phyloP scores from a whole-genome alignment of 2,888 invertebrate species.

The Polyommatus iphigenia region DNA sequence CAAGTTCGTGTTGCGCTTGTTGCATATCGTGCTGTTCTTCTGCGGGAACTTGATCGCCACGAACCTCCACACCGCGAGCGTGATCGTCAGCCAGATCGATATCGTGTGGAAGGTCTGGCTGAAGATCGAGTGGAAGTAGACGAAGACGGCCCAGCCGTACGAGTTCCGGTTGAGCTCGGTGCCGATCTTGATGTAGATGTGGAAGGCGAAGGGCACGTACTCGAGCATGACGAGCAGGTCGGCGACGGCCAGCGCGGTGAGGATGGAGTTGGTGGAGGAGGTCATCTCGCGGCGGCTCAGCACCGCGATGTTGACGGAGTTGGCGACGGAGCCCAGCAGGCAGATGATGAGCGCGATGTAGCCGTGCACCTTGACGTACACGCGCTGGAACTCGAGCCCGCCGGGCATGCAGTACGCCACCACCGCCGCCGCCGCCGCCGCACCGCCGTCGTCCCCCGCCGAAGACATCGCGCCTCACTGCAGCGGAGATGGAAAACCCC shows the following conservation, averaged over 20 bases:
- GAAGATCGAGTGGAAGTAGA: slow-evolving; percentile 94
- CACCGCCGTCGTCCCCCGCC: slow-evolving; percentile 42
- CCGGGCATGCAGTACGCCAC: slow-evolving; percentile 77
- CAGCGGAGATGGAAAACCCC: slow-evolving; percentile 18
- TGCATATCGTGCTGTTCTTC: slow-evolving; percentile 89
- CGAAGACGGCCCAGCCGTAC: slow-evolving; percentile 90
- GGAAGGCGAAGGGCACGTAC: slow-evolving; percentile 93
- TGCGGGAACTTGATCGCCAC: slow-evolving; percentile 93
- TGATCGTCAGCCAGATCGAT: slow-evolving; percentile 95
- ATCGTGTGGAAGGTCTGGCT: slow-evolving; percentile 93
- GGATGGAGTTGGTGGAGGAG: slow-evolving; percentile 94
- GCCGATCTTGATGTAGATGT: slow-evolving; percentile 84
- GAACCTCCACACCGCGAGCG: slow-evolving; percentile 95
- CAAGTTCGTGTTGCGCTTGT: slow-evolving; percentile 86
- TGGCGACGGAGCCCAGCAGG: slow-evolving; percentile 92
- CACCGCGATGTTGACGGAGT: slow-evolving; percentile 93
- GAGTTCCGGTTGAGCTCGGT: slow-evolving; percentile 69
- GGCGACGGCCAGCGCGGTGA: slow-evolving; percentile 94
- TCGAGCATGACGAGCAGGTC: slow-evolving; percentile 96
- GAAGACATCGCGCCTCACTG: slow-evolving; percentile 38
- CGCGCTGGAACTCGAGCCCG: slow-evolving; percentile 79
- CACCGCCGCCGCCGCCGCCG: slow-evolving; percentile 48
- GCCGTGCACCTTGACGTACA: slow-evolving; percentile 88
- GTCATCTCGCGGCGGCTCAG: slow-evolving; percentile 94
- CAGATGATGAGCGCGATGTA: slow-evolving; percentile 93